Conservation (phyloP, 1,140 invertebrate genomes). For the Caerostris darwini region DNA sequence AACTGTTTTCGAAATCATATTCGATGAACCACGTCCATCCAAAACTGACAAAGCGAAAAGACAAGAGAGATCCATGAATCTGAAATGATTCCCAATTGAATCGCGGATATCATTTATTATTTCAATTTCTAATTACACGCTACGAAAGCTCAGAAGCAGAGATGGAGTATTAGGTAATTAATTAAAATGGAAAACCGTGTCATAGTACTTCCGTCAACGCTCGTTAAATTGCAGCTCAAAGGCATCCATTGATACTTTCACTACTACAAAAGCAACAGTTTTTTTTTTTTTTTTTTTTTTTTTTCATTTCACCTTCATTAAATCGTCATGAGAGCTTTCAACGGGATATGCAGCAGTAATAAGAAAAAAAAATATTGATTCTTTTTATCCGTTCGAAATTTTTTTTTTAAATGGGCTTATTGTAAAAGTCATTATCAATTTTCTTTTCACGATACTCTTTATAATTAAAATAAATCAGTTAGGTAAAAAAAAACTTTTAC, state of each 20-base stretch:
- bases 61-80: neutral
- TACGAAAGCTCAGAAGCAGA: neutral
- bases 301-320: neutral
- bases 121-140: neutral
- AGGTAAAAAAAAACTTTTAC: neutral
- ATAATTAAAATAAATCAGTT: constrained; percentile 1
- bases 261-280: neutral
- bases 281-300: no score
- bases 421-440: constrained; percentile 8
- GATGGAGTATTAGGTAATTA: neutral
- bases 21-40: no score
- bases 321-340: neutral
- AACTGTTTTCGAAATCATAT: no score
- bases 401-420: neutral
- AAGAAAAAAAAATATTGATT: neutral
- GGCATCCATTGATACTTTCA: neutral
- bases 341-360: neutral
- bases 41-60: no score
- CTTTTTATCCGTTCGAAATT: neutral
- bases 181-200: neutral
- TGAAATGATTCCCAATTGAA: neutral
- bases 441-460: neutral
- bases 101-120: neutral
- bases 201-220: neutral
- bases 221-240: neutral